Evolutionary conservation across 2,888 invertebrate species (phyloP).

Genomic region (Papilio demoleus): DNA sequence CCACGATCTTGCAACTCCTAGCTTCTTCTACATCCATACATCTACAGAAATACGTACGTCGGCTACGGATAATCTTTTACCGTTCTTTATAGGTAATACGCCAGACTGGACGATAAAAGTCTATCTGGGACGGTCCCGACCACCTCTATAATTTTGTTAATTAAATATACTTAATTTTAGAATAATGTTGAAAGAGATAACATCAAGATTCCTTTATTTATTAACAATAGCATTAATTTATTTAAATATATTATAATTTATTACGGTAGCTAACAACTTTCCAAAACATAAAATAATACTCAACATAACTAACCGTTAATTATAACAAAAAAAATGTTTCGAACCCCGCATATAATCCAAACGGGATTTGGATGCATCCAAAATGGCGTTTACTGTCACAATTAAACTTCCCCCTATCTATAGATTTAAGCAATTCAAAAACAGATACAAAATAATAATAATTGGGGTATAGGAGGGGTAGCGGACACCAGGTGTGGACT

Average conservation of each 20-base stretch:
- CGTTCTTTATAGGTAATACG: no score
- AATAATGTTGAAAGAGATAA: no score
- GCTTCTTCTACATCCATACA: no score
- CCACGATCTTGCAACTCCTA: no score
- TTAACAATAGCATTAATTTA: background rate
- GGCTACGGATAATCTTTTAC: no score
- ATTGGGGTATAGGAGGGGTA: conserved; percentile 57
- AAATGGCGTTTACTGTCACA: conserved; percentile 79
- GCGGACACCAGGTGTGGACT: conserved; percentile 76
- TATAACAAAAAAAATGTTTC: conserved; percentile 41
- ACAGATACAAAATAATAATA: conserved; percentile 83
- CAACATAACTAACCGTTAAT: conserved; percentile 21
- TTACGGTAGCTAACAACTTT: background rate
- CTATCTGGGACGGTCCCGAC: no score
- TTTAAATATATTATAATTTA: background rate
- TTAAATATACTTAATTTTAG: no score
- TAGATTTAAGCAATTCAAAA: conserved; percentile 78
- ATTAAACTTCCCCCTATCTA: conserved; percentile 74
- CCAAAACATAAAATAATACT: conserved; percentile 8
- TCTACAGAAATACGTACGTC: no score
- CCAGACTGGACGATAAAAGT: no score
- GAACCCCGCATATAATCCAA: conserved; percentile 49
- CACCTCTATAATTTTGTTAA: no score
- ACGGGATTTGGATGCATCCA: conserved; percentile 71
- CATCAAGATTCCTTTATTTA: no score